Percentiles rank a stretch among this genome's conserved stretches.
phyloP scores from a whole-genome alignment of 2,888 invertebrate genomes.

The Nemotelus pantherinus region DNA sequence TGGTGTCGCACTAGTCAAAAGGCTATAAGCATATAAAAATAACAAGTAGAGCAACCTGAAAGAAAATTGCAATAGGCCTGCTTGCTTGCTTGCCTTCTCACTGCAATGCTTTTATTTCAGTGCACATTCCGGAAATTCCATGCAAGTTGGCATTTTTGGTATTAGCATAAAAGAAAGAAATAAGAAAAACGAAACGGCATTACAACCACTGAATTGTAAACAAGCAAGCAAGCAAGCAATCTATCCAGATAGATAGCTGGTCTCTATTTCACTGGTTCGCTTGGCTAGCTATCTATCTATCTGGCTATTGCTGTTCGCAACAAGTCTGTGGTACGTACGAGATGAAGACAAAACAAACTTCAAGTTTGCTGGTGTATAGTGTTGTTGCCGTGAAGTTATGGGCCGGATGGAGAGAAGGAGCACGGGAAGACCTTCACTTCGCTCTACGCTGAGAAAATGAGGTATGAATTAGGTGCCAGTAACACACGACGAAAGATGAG shows the following conservation, averaged over 20 bases:
- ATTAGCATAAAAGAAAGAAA: slow-evolving; percentile 33
- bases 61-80: slow-evolving; percentile 26
- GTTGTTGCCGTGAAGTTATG: too few relatives aligned
- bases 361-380: too few relatives aligned
- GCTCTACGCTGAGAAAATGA: slow-evolving; percentile 2
- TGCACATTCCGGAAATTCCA: slow-evolving; percentile 37
- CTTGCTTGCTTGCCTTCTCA: background rate
- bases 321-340: too few relatives aligned
- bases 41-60: slow-evolving; percentile 33
- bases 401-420: slow-evolving; percentile 2
- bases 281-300: background rate
- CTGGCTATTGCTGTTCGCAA: too few relatives aligned
- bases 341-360: too few relatives aligned
- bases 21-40: background rate
- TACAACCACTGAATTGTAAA: slow-evolving; percentile 36
- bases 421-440: slow-evolving; percentile 27
- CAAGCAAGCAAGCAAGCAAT: slow-evolving; percentile 13
- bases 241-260: background rate
- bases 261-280: slow-evolving; percentile 15
- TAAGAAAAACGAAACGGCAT: background rate
- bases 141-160: slow-evolving; percentile 37
- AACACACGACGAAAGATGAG: background rate
- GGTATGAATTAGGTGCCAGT: background rate
- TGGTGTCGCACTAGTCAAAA: too few relatives aligned
- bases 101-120: background rate